Evolutionary conservation across 35 echinoderm and acorn worm genomes (phyloP), one percentile per base, ranked within the genome.

Genomic region (Ophioderma brevispina): DNA sequence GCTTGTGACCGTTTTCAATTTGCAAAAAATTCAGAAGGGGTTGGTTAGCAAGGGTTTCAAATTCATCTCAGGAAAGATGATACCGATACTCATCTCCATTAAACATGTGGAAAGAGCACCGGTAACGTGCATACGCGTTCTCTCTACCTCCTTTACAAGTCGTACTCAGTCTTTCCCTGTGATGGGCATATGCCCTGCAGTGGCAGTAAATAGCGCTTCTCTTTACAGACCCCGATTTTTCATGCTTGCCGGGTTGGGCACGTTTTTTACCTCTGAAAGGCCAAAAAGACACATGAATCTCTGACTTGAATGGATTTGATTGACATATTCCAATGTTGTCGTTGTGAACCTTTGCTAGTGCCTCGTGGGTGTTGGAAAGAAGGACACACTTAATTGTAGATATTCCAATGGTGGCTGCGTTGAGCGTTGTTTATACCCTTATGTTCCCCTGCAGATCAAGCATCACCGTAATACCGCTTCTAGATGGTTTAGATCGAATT

Each of bases 401-500:
- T 70, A 70, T 70, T 6, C 59, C 15, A 70, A 70, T 15, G 10
- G 28, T 2, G 59, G 15, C 23, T 8, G 59, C 59, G 10, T 3
- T 15, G 59, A 70, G 59, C 59, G 59, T 70, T 70, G 59, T 70
- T 70, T 70, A 70, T 70, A 70, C 59, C 59, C 59, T 70, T 70
- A 30, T 25, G 59, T 70, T 70, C 59, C 59, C 28, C 59, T 70
- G 59, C 17, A 70, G 59, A 70, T 70, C 59, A 70, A 70, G 59
- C 59, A 25, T 70, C 59, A 70, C 59, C 2, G 59, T 70, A 70
- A 70, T 25, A 70, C 59, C 59, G 59, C 59, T 70, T 70, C 59
- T 70, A 70, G 59, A 70, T 70, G 59, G 59, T 70, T 70, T 70
- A 70, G 59, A 70, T 70, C 59, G 59, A 70, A 70, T 70, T 70